A percentile compares a stretch with the other conserved stretches of the same genome.
Conservation (phyloP, 1,140 invertebrate genomes). For the Nixonia krombeini region DNA sequence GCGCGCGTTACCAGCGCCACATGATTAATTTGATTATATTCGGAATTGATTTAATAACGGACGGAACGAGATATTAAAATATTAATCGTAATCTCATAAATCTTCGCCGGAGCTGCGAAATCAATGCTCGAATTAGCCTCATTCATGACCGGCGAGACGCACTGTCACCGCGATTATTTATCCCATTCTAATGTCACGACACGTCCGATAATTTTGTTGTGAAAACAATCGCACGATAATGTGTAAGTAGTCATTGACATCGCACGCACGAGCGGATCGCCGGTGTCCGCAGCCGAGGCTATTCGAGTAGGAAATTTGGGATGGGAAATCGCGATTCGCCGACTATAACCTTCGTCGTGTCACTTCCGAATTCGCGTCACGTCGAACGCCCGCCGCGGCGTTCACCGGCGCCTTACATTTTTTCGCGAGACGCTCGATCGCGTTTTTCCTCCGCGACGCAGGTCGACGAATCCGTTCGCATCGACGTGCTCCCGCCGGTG, state of each 20-base stretch:
- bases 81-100: constrained; percentile 45
- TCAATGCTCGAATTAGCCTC: constrained; percentile 39
- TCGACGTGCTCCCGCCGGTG: constrained; percentile 36
- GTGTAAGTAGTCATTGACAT: constrained; percentile 48
- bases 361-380: too few relatives aligned
- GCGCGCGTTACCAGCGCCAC: too few relatives aligned
- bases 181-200: constrained; percentile 43
- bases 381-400: too few relatives aligned
- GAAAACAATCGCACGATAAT: constrained; percentile 51
- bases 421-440: background rate
- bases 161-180: constrained; percentile 42
- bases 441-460: too few relatives aligned
- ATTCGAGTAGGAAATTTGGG: constrained; percentile 30
- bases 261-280: constrained; percentile 12
- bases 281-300: constrained; percentile 30
- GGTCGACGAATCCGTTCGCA: constrained; percentile 46
- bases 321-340: constrained; percentile 48
- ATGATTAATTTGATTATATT: too few relatives aligned
- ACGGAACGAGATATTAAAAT: constrained; percentile 34
- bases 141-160: constrained; percentile 35
- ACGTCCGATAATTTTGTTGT: constrained; percentile 56
- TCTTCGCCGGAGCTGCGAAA: constrained; percentile 34
- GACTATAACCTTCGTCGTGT: constrained; percentile 51
- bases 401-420: constrained; percentile 1
- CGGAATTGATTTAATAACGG: constrained; percentile 22